phyloP scores from a whole-genome alignment of 2,113 vertebrate species.

The Balaenoptera acutorostrata region DNA sequence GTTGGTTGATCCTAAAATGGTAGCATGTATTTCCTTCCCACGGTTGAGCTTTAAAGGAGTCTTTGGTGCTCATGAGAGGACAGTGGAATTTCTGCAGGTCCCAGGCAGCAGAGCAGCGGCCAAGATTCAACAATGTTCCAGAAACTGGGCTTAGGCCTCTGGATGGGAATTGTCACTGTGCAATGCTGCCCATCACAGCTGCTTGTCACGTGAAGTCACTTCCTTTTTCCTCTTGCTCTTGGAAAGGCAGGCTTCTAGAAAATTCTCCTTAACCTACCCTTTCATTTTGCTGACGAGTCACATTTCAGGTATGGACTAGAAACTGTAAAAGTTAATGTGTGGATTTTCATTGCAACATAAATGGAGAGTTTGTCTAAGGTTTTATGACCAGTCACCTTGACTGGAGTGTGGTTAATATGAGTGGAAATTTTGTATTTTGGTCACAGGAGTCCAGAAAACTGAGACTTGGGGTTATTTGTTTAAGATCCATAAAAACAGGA shows the following conservation, averaged over 20 bases:
- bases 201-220: not conserved
- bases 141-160: not conserved
- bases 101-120: not conserved
- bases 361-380: not conserved
- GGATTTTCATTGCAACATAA: not conserved
- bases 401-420: not conserved
- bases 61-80: not conserved
- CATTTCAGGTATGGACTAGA: not conserved
- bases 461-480: not conserved
- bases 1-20: not conserved
- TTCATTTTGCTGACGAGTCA: not conserved
- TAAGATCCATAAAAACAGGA: not conserved
- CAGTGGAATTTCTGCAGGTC: not conserved
- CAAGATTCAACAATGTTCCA: not conserved
- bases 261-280: not conserved
- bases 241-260: not conserved
- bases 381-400: not conserved
- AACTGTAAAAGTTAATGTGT: not conserved
- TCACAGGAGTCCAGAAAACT: not conserved
- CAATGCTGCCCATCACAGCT: not conserved
- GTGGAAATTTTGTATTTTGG: not conserved
- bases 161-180: not conserved
- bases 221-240: not conserved
- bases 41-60: not conserved
- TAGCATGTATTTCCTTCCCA: not conserved